A percentile compares a stretch with the other conserved stretches of the same genome.
Evolutionary conservation across 2,797 vertebrate genomes (phyloP).

Genomic region (Tapirus indicus): DNA sequence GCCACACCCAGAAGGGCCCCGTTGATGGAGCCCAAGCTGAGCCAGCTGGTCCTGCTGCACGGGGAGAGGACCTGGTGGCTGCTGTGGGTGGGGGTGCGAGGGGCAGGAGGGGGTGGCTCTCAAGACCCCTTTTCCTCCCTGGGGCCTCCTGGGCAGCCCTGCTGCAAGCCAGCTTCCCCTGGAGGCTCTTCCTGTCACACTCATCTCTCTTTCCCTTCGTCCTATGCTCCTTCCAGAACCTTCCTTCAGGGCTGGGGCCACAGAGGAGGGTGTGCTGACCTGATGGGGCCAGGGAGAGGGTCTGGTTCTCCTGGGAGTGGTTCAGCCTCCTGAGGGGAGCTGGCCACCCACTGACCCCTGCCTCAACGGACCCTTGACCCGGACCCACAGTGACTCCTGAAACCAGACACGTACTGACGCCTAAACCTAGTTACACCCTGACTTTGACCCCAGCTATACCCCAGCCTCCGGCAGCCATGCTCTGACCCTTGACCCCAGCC

Average conservation of each 20-base stretch:
- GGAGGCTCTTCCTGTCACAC: not conserved
- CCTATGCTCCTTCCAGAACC: not conserved
- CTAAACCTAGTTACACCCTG: not conserved
- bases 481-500: not conserved
- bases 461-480: not conserved
- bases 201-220: not conserved
- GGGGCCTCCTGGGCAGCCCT: not conserved
- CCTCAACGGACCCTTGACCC: not conserved
- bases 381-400: not conserved
- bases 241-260: not conserved
- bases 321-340: not conserved
- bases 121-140: not conserved
- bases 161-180: not conserved
- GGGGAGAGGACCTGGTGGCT: not conserved
- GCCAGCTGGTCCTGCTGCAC: no score
- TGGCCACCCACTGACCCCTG: not conserved
- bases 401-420: not conserved
- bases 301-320: not conserved
- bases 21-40: not conserved
- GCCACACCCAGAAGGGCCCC: not conserved
- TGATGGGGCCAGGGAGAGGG: not conserved
- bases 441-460: not conserved
- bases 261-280: not conserved
- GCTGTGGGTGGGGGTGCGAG: rapidly evolving
- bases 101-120: not conserved